Base-by-base conservation (phyloP, 2,888 invertebrate genomes). In the Synergus japonicus region DNA sequence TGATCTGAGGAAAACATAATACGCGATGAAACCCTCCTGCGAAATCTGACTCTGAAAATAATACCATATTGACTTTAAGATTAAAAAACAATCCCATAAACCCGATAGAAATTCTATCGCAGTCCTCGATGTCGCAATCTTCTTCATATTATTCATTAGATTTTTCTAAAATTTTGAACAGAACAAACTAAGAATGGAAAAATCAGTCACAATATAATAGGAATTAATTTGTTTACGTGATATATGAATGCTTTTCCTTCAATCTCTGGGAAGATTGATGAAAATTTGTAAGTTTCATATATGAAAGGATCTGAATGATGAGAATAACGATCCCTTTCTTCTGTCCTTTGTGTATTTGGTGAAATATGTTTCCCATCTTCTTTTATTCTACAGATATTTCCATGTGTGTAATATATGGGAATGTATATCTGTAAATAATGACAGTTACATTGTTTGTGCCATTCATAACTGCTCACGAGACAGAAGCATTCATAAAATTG, bases 401-500 rank as follows among this genome's bases (percentile, higher is more conserved):
- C 10, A 66, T 10, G n/a, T 66, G 41, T 4, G 22, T 46, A 49
- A 69, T 22, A 1, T 13, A 69, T 15, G 15, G 7, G 13, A 69
- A 2, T 22, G n/a, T 63, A 29, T 8, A 63, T 22, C 29, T 63
- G 46, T 3, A 46, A 44, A 46, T 46, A 67, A 67, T 67, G 4
- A 18, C 43, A 66, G 41, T 66, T 66, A 66, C 43, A 67, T 22
- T 67, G n/a, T 67, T 44, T 18, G 18, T 22, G 44, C 22, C 18
- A 54, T 15, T 54, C 49, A 15, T 54, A 44, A 54, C 49, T 54
- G 49, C 49, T 54, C 5, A 54, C 49, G 13, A 54, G 22, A 67
- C 66, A 66, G 37, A 64, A 43, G 43, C 66, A 67, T 67, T 67
- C 12, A 10, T 8, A 29, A 69, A 69, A 49, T 69, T 22, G 69